Evolutionary conservation across 2,113 vertebrate species (phyloP), one percentile per base, ranked within the genome.

Genomic region (Lethenteron reissneri): DNA sequence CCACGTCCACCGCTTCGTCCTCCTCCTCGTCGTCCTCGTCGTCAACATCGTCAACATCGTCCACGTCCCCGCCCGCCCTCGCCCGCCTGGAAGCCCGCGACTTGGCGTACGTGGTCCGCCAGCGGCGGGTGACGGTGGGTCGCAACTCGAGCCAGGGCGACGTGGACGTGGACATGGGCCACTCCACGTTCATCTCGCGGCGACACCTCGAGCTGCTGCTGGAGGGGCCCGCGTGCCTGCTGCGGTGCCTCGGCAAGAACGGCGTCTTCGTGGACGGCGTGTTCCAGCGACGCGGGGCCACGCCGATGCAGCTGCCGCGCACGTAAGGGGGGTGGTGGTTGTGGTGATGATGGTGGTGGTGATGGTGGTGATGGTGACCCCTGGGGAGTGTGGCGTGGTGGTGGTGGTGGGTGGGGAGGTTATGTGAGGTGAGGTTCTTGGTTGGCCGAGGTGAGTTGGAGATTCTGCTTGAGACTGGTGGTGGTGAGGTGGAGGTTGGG

Each of bases 151-250:
- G 90, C 71, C 92, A 94, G 78, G 92, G 92, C 74, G 86, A 88
- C n/a, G 90, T 95, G 84, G 92, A 97, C 77, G 87, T 97, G 75
- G 89, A 87, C 82, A 94, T 95, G 91, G 92, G 92, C 71, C 90
- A 88, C 81, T 95, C 90, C 72, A 94, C 89, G 79, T 97, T 97
- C 81, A 90, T 95, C 77, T 97, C 92, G 19, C 82, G 89, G 78
- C 84, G 90, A 74, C 92, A 95, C 84, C 81, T 97, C 80, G 88
- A 95, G 82, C 83, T 95, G 75, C 80, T 74, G 77, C 90, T 92
- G 81, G 86, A 89, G 75, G 88, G 90, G 75, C 83, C 85, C 72
- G 83, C 84, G 62, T 92, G 91, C 78, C 87, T 83, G 71, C 80
- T 92, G 71, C 86, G 87, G 73, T 92, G 89, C 73, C 80, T 90